These are phyloP conservation scores for Jaculus jaculus DNA, from an alignment of 2,113 vertebrate species.

Conservation along the genomic window DNA sequence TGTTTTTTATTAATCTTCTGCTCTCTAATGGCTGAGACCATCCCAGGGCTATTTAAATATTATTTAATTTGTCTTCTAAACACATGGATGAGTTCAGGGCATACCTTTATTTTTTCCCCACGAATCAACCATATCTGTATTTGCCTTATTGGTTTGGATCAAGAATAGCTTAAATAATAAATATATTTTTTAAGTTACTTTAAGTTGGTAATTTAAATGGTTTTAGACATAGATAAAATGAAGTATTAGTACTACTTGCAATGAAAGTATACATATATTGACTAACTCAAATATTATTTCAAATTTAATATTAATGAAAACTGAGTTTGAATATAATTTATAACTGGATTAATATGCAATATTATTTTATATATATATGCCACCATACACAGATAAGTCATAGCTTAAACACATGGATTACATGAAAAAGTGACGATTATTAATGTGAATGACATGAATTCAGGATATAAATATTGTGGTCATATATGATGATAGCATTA, in stretches of 20 bases:
- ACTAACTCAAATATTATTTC: background rate
- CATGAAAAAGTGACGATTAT: background rate
- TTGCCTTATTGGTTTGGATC: background rate
- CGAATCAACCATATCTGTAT: background rate
- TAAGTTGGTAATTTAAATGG: background rate
- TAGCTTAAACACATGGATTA: no score
- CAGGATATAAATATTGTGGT: conserved; percentile 9
- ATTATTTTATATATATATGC: no score
- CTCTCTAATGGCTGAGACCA: conserved; percentile 40
- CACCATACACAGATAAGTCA: no score
- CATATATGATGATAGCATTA: background rate
- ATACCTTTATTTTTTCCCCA: background rate
- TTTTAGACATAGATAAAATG: conserved; percentile 34
- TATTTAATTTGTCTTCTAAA: conserved; percentile 67
- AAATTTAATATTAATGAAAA: conserved; percentile 34
- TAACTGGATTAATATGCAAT: background rate
- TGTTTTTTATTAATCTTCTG: conserved; percentile 68
- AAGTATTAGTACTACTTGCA: background rate
- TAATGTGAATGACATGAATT: background rate
- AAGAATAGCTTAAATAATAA: conserved; percentile 2
- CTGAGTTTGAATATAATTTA: background rate
- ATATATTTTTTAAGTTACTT: conserved; percentile 26
- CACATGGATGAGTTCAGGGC: conserved; percentile 17
- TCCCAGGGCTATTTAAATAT: conserved; percentile 57
- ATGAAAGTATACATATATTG: background rate